Evolutionary conservation across 2,797 vertebrate species (phyloP), one percentile per base, ranked within the genome.

Genomic region (Coregonus sp.): DNA sequence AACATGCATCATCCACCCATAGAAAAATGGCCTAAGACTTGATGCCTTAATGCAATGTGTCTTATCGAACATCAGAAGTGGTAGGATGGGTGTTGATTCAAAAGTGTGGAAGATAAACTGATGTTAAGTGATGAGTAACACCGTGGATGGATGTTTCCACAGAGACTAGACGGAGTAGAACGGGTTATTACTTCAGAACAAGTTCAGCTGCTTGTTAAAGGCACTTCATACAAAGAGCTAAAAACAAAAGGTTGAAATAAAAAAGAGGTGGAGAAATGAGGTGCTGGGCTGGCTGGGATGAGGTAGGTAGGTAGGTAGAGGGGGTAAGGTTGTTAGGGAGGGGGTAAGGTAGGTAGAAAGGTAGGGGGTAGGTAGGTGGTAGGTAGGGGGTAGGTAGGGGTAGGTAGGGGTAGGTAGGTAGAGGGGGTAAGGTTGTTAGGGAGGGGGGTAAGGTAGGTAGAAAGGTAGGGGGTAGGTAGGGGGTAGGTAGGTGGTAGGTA

Each of bases 201-300:
- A 92, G 92, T 93, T 92, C 89, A 87, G 90, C 92, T 93, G 93
- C 94, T 95, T 94, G 88, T 92, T 95, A 95, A 95, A 95, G 95
- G 95, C 95, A 95, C 95, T 95, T 95, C 91, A 94, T 94, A 94
- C 91, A 94, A 94, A 93, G 88, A 86, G 89, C 90, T 90, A 92
- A 80, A 91, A 90, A 91, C 89, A 83, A 76, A 90, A 75, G 77
- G 61, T 67, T 9, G 1, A 72, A 91, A 71, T 78, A 86, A 90
- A 86, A 82, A 33, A 0, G 67, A 9, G n/a, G 31, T 84, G 85
- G 63, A 80, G 81, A 73, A 86, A 82, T 85, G 83, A 37, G 5
- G 35, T 35, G 33, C 33, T 35, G 35, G 35, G 3, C 35, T 5
- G 35, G 33, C 4, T 4, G 35, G 4, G 1, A 37, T 4, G 35